Evolutionary conservation across 1,140 invertebrate genomes (phyloP), one percentile per base, ranked within the genome.

Genomic region (Drosophila nigromelanica): DNA sequence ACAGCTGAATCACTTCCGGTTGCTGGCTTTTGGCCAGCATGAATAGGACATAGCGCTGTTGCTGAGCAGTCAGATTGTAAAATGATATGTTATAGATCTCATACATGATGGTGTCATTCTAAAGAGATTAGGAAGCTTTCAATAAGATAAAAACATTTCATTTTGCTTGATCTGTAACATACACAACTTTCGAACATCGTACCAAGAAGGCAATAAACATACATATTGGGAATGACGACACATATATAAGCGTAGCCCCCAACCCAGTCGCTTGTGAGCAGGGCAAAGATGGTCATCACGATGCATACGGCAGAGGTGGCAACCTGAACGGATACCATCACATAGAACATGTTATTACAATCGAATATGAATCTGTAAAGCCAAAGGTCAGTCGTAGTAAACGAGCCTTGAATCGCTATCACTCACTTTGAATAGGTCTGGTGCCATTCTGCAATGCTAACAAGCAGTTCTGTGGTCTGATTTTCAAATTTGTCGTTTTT

Each of bases 41-140:
- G 1, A 78, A 66, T 5, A 63, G 2, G 0, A 80, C 50, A 11
- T 75, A 58, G n/a, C 76, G 68, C 11, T 78, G 78, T 11, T 73
- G 60, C 2, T 11, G 18, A 5, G 45, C 37, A 3, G 4, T 69
- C 15, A 83, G 48, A 51, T 78, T 33, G 54, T 80, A 83, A n/a
- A 70, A 83, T 3, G 69, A 59, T 14, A 83, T 83, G 12, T 80
- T 75, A 50, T 78, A 83, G 8, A 83, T 66, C 11, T 80, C 67
- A 11, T 73, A 61, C 39, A 47, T 69, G 40, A 83, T 11, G 7
- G n/a, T 33, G 8, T 66, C 52, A 37, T 50, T 72, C 69, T 72
- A 14, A 4, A 15, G 6, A 8, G 2, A 43, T 14, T 35, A 35
- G 8, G 14, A 14, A 2, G 10, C 3, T 10, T 48, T n/a, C 10